Evolutionary conservation across 1,140 invertebrate species (phyloP), one percentile per base, ranked within the genome.

Genomic region (Bilobella aurantiaca): DNA sequence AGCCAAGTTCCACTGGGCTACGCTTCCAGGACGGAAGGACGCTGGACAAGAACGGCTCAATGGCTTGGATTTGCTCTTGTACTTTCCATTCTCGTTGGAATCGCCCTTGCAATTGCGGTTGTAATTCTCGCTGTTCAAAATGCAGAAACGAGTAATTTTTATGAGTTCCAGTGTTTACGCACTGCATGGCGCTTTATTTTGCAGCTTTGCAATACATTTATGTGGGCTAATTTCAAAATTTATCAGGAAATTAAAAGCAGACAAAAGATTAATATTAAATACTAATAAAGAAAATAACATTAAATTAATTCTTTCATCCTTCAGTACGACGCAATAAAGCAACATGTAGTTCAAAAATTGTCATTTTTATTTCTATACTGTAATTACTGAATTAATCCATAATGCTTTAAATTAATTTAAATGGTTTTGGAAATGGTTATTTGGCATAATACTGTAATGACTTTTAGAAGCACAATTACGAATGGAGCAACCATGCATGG

Each of bases 401-500:
- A n/a, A n/a, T n/a, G n/a, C n/a, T n/a, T 12, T 42, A 42, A 42
- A 8, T 18, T 42, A 42, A 42, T 42, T 42, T 42, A 12, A 8
- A 18, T 42, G 18, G 18, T 42, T 42, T 42, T n/a, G n/a, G n/a
- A n/a, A n/a, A n/a, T n/a, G n/a, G n/a, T n/a, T n/a, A n/a, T n/a
- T n/a, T n/a, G n/a, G n/a, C n/a, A 42, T 12, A 42, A 42, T 12
- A 12, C 37, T 42, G 37, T 42, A n/a, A 8, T 12, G 5, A 53
- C 12, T 14, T 53, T 23, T 5, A 53, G 49, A 53, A 23, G 3
- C 12, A 18, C 14, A 53, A 23, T 23, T 53, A 12, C 5, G 3
- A 14, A 14, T 23, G 14, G 21, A 62, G 34, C 29, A 62, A 12
- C 21, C 34, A 18, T 69, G 68, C 34, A 23, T 64, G 8, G 64